Base-by-base conservation (phyloP, 1,140 invertebrate genomes). In the Drosophila seguyi region DNA sequence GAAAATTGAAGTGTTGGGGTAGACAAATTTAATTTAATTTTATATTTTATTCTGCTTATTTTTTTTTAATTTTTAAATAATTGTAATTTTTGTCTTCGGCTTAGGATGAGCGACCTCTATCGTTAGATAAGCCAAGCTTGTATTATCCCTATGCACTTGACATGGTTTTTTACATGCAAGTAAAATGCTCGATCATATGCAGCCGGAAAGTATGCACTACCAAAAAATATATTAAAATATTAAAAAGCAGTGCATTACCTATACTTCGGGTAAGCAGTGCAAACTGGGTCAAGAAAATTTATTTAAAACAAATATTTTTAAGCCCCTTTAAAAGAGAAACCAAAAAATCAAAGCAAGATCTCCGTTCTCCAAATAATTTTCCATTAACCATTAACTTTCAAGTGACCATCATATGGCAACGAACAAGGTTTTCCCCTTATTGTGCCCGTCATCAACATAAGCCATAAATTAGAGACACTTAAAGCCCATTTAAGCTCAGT, bases 391-490 rank as follows among this genome's bases (percentile, higher is more conserved):
- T 41, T 50, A 20, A 36, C 45, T 50, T 29, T 65, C 36, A 34
- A 50, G 59, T 63, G 34, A 29, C 59, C 34, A 68, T 65, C 6
- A 38, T 3, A n/a, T 4, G 31, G 18, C 11, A 20, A 13, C 6
- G 20, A 22, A 39, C 29, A 65, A 25, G 56, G 39, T 58, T 31
- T 58, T 36, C 25, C 34, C 10, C 42, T 57, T 45, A 42, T 48
- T 48, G n/a, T 71, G 31, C 8, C 31, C 27, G 42, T 25, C 65
- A 81, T 68, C 60, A 71, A 39, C 79, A 72, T 63, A 60, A 60
- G 45, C 58, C 81, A 74, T 88, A 85, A 88, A 90, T 88, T 66
- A 72, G 66, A 50, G 44, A 34, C 52, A 69, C 67, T 74, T 61
- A 29, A 65, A 62, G 73, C 62, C 73, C 39, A 76, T 80, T 88